Percentiles rank a stretch among this genome's conserved stretches.
Conservation (phyloP, 2,797 vertebrate genomes). For the Tympanoctomys barrerae region DNA sequence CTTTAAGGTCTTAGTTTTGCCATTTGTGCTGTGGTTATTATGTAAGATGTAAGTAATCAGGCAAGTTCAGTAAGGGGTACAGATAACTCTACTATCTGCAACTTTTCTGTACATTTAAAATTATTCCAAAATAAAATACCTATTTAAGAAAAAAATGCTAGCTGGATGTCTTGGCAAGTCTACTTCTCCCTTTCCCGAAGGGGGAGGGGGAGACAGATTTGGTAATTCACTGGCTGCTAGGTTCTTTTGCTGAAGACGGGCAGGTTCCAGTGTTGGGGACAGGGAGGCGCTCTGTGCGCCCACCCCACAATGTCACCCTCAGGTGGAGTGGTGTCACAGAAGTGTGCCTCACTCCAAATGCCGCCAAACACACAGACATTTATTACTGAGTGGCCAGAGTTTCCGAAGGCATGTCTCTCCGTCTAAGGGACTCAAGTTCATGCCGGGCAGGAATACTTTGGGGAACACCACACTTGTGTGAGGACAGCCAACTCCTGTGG, state of each 20-base stretch:
- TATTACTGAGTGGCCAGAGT: not conserved
- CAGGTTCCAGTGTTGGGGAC: not conserved
- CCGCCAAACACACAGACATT: not conserved
- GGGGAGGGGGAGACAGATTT: not conserved
- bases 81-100: not conserved
- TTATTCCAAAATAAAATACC: no score
- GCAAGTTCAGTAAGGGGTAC: not conserved
- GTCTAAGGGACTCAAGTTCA: not conserved
- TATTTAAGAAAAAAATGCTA: not conserved
- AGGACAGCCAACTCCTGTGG: not conserved
- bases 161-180: not conserved
- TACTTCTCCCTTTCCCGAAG: not conserved
- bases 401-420: not conserved
- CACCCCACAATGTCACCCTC: not conserved
- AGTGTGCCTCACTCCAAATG: no score
- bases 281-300: no score
- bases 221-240: not conserved
- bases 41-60: not conserved
- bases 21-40: not conserved
- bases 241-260: not conserved
- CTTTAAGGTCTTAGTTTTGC: not conserved
- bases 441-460: not conserved
- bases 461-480: not conserved
- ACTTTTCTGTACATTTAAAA: no score
- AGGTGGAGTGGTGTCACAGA: no score